Base-by-base conservation (phyloP, 2,888 invertebrate genomes). In the Melieria crassipennis region DNA sequence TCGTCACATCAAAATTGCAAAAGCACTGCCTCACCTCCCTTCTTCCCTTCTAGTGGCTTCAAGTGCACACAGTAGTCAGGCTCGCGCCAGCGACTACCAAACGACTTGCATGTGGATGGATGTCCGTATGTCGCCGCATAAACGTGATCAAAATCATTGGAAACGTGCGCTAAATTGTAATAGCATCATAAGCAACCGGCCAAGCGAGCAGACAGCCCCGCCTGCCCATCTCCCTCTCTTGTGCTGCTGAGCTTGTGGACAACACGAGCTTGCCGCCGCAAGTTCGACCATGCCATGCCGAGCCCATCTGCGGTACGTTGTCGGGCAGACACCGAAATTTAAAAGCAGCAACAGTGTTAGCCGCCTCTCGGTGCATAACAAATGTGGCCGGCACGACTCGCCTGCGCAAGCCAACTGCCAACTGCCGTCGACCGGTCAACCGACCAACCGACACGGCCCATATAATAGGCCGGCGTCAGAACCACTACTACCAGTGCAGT, bases 361-460 rank as follows among this genome's bases (percentile, higher is more conserved):
- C 60, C 47, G 67, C 67, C 43, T 16, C 67, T 58, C 50, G 67
- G 60, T 73, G 73, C 72, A 72, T 72, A 72, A 70, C 70, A 73
- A 75, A 73, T 72, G 60, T 65, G 66, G 63, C 64, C 71, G 58
- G 56, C 70, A 64, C 75, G 69, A 73, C 45, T 47, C 13, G 55
- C 65, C 16, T 47, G 65, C 48, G 13, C 47, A 55, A 55, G 65
- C 63, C 11, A 16, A 42, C 58, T 16, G 47, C 45, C 6, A 30
- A n/a, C 30, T 10, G 7, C 3, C 55, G 45, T 47, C 62, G 56
- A 62, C 52, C 43, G 9, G 7, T 50, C 10, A 52, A 6, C 9
- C 7, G 47, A 57, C 56, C 46, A 30, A 30, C 30, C 30, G 30
- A 30, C 30, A 30, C 30, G 30, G 30, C 30, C 30, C 30, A 30